Conservation (phyloP, 2,797 vertebrate genomes). For the Molossus alvarezi region DNA sequence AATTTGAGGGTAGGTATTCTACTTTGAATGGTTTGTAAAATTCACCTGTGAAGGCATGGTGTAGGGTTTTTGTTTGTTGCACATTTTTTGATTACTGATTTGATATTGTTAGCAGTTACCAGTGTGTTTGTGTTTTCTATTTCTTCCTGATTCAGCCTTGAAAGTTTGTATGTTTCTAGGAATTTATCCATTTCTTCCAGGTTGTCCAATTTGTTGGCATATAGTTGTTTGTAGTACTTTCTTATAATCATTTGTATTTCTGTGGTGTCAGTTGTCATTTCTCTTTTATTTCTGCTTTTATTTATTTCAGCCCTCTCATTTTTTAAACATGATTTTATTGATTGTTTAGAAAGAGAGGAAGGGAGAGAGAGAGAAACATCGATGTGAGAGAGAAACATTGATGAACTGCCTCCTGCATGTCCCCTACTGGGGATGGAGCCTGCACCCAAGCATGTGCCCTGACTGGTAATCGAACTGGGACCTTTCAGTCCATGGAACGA, state of each 20-base stretch:
- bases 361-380: too few relatives aligned
- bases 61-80: background rate
- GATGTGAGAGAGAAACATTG: too few relatives aligned
- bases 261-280: background rate
- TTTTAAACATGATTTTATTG: background rate
- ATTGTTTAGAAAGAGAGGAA: too few relatives aligned
- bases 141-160: background rate
- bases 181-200: background rate
- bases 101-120: background rate
- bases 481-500: too few relatives aligned
- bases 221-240: background rate
- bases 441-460: too few relatives aligned
- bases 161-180: background rate
- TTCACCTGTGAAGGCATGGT: background rate
- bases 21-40: background rate
- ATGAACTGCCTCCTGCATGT: too few relatives aligned
- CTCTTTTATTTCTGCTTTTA: background rate
- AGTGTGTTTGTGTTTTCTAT: background rate
- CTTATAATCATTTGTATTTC: background rate
- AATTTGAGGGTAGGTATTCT: background rate
- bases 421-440: too few relatives aligned
- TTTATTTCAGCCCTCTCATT: background rate
- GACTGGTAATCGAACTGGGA: too few relatives aligned
- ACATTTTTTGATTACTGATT: background rate
- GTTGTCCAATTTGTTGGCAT: background rate